Evolutionary conservation across 2,888 invertebrate species (phyloP).

Genomic region (Calliphora vomitoria): DNA sequence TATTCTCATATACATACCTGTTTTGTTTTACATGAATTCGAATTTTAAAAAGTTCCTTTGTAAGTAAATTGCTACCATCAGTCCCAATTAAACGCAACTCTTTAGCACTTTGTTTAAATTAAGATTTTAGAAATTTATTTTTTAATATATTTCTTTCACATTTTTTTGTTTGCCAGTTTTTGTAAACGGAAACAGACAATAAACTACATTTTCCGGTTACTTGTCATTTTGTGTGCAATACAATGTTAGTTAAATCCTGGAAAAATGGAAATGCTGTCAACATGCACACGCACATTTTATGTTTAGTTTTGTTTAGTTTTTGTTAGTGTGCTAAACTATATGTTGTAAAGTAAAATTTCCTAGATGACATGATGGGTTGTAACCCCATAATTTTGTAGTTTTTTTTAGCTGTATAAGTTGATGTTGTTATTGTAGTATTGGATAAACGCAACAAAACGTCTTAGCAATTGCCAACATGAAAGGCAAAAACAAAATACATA

Average conservation of each 20-base stretch:
- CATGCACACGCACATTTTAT: constrained; percentile 71
- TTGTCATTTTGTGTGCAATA: constrained; percentile 80
- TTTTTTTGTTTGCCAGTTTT: constrained; percentile 19
- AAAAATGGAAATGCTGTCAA: constrained; percentile 63
- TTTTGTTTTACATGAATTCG: too few relatives aligned
- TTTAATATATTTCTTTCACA: background rate
- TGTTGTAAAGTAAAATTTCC: constrained; percentile 55
- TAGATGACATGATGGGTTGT: constrained; percentile 67
- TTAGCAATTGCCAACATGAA: constrained; percentile 81
- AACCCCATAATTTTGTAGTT: constrained; percentile 57
- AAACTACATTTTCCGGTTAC: constrained; percentile 84
- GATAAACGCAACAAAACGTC: constrained; percentile 76
- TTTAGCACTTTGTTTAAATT: background rate
- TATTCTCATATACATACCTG: too few relatives aligned
- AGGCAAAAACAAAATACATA: constrained; percentile 51
- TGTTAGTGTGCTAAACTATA: constrained; percentile 12
- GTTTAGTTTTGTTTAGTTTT: constrained; percentile 51
- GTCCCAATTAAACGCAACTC: too few relatives aligned
- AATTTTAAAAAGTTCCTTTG: too few relatives aligned
- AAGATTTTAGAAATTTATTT: constrained; percentile 25
- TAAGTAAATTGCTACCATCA: too few relatives aligned
- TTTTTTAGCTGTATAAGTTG: constrained; percentile 38
- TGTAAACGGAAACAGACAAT: constrained; percentile 81
- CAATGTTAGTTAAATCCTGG: constrained; percentile 76
- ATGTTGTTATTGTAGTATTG: constrained; percentile 33